Evolutionary conservation across 2,888 invertebrate genomes (phyloP), one percentile per base, ranked within the genome.

Genomic region (Sinelater perroti): DNA sequence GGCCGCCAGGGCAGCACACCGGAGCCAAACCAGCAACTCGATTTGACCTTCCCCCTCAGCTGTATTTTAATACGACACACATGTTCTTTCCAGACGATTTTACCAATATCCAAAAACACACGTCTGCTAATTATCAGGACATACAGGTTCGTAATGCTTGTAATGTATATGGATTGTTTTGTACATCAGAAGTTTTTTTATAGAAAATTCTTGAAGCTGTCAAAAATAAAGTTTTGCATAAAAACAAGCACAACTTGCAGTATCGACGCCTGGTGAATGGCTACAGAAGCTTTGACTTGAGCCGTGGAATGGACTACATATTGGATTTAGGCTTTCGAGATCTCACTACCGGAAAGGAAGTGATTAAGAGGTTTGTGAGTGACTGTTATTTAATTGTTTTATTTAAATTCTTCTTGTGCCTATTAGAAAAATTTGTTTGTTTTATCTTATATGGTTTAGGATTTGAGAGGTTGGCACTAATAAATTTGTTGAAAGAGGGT

Each of bases 1-100:
- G 93, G 93, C 93, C 93, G 0, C 77, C 90, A 35, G 93, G 90
- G 51, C 85, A 86, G 62, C 85, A 86, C 56, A 79, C 83, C 21
- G 84, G 85, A 1, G 86, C 85, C 61, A 84, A 83, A 62, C 88
- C 92, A 1, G 82, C 83, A 8, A 88, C 87, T 46, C 82, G 94
- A 67, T 90, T 90, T 80, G 94, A 96, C 79, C 85, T 96, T 62
- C 82, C 93, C 40, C 86, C 87, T 33, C 97, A 95, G 91, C 87
- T 90, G 49, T 88, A 90, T 72, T 90, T 97, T 75, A 96, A 95
- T 73, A 83, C 82, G 60, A 89, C 90, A 11, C 92, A 95, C 75
- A 85, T 91, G 28, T 90, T 90, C 75, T 85, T 91, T 76, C 87
- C 90, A 16, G 89, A 90, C 76, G 93, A 95, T 71, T 89, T 89